Evolutionary conservation across 1,140 invertebrate species (phyloP).

Genomic region (Drosophila leontia): DNA sequence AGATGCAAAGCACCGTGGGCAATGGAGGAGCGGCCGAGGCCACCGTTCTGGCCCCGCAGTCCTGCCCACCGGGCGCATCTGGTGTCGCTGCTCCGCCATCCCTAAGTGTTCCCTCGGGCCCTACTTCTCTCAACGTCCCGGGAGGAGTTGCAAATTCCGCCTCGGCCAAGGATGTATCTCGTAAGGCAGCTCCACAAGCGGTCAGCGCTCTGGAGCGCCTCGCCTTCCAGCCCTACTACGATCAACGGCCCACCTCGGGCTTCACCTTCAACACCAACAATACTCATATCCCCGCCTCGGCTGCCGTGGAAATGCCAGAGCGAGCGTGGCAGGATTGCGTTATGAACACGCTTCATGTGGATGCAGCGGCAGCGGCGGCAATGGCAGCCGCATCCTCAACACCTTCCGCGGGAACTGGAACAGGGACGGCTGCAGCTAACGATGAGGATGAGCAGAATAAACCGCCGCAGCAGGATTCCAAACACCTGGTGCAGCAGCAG

Average conservation of each 20-base stretch:
- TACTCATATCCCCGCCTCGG: conserved; percentile 84
- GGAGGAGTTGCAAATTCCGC: conserved; percentile 4
- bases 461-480: conserved; percentile 57
- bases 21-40: conserved; percentile 47
- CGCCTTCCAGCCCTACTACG: conserved; percentile 80
- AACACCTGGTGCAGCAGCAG: conserved; percentile 70
- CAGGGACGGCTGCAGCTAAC: conserved; percentile 18
- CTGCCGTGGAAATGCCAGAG: conserved; percentile 89
- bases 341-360: conserved; percentile 84
- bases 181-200: conserved; percentile 56
- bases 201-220: conserved; percentile 71
- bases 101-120: conserved; percentile 36
- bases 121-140: conserved; percentile 9
- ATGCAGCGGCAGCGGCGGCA: conserved; percentile 50
- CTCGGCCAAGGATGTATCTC: conserved; percentile 42
- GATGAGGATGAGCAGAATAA: conserved; percentile 56
- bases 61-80: conserved; percentile 50
- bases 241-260: conserved; percentile 79
- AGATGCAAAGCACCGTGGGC: conserved; percentile 43
- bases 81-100: conserved; percentile 13
- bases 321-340: conserved; percentile 91
- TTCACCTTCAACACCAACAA: conserved; percentile 84
- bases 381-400: conserved; percentile 17
- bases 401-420: conserved; percentile 10
- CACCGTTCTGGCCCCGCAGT: conserved; percentile 61